These are phyloP conservation scores for Procambarus virginalis DNA, from an alignment of 1,140 invertebrate genomes.

Conservation along the genomic window DNA sequence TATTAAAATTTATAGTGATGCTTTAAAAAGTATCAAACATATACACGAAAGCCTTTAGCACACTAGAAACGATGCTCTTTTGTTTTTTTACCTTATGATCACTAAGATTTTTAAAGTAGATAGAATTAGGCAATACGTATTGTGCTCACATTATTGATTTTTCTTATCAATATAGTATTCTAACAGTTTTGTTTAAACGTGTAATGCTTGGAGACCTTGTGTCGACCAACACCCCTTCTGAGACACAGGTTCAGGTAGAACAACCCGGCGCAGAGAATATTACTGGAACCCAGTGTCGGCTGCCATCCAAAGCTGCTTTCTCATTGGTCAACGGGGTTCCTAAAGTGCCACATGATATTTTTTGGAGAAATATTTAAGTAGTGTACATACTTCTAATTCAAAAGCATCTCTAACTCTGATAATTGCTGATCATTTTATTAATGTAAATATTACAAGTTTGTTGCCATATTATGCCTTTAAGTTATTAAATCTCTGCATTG, in stretches of 20 bases:
- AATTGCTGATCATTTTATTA: not conserved
- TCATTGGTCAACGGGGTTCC: slow-evolving; percentile 27
- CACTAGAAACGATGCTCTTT: slow-evolving; percentile 29
- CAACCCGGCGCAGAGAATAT: slow-evolving; percentile 50
- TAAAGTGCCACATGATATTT: slow-evolving; percentile 12
- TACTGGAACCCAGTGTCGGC: slow-evolving; percentile 58
- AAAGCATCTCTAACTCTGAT: not conserved
- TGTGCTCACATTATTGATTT: slow-evolving; percentile 4
- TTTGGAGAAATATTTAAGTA: not conserved
- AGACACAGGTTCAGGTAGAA: slow-evolving; percentile 54
- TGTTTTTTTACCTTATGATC: slow-evolving; percentile 32
- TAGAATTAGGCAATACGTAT: slow-evolving; percentile 34
- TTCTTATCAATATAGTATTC: not conserved
- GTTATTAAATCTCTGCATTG: not conserved
- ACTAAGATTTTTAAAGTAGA: slow-evolving; percentile 22
- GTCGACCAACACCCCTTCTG: slow-evolving; percentile 39
- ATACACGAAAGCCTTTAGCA: slow-evolving; percentile 13
- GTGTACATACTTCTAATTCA: not conserved
- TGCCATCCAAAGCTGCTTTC: slow-evolving; percentile 36
- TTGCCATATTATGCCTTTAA: not conserved
- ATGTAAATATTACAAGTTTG: not conserved
- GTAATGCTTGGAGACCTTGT: not conserved
- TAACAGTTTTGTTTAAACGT: not conserved
- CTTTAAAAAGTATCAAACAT: not conserved
- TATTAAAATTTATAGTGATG: not conserved